Evolutionary conservation across 2,113 vertebrate genomes (phyloP).

Genomic region (Ahaetulla prasina): DNA sequence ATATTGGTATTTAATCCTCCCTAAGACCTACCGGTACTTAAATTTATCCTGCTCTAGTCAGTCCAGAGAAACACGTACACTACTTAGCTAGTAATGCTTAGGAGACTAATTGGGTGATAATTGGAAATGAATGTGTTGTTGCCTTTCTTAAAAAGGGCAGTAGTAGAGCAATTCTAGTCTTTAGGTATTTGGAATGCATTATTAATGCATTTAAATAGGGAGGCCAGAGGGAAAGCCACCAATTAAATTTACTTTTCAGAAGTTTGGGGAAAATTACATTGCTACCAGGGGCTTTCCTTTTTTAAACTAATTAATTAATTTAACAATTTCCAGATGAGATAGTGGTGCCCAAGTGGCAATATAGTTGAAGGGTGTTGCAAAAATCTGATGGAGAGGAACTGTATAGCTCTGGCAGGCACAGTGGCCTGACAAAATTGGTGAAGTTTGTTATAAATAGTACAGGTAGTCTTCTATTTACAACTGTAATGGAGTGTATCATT

Average conservation of each 20-base stretch:
- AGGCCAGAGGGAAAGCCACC: not conserved
- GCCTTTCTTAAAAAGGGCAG: not conserved
- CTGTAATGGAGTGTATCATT: not conserved
- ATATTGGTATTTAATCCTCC: not conserved
- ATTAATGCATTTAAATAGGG: not conserved
- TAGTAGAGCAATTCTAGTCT: not conserved
- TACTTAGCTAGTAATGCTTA: not conserved
- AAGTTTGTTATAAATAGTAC: not conserved
- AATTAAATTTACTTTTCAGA: not conserved
- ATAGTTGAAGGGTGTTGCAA: not conserved
- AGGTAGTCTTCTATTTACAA: not conserved
- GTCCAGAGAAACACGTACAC: not conserved
- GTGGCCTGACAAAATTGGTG: not conserved
- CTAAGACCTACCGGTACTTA: not conserved
- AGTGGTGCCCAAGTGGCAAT: not conserved
- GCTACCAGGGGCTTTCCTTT: not conserved
- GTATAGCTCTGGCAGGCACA: not conserved
- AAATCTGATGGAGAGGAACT: not conserved
- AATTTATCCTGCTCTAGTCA: not conserved
- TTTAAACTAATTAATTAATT: not conserved
- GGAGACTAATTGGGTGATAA: not conserved
- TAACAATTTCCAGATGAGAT: not conserved
- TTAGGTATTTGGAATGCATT: not conserved
- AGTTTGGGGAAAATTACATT: not conserved
- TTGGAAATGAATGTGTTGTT: not conserved